These are phyloP conservation scores for Papilio dardanus DNA, from an alignment of 1,140 invertebrate species.

Conservation along the genomic window DNA sequence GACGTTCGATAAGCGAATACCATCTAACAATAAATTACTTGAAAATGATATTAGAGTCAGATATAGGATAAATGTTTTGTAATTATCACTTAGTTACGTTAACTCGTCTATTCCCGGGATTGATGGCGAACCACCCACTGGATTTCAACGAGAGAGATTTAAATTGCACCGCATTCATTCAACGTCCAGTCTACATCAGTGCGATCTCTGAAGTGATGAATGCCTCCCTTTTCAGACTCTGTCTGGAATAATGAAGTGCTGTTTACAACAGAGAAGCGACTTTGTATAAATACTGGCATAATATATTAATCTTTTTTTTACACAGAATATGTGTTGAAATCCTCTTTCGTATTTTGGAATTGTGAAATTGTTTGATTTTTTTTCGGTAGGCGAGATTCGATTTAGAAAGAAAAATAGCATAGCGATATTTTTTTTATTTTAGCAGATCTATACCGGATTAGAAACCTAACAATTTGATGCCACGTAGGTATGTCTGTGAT, in stretches of 20 bases:
- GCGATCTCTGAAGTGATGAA: slow-evolving; percentile 66
- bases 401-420: too few relatives aligned
- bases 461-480: too few relatives aligned
- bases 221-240: slow-evolving; percentile 66
- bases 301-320: neutral
- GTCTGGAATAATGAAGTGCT: slow-evolving; percentile 59
- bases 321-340: neutral
- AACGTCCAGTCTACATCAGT: slow-evolving; percentile 55
- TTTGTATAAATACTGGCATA: neutral
- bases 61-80: slow-evolving; percentile 49
- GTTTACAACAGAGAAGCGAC: slow-evolving; percentile 47
- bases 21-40: neutral
- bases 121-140: slow-evolving; percentile 69
- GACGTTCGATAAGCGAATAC: too few relatives aligned
- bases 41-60: slow-evolving; percentile 8
- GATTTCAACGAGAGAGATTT: slow-evolving; percentile 67
- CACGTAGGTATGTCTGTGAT: too few relatives aligned
- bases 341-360: neutral
- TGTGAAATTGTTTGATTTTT: too few relatives aligned
- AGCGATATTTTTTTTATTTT: too few relatives aligned
- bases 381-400: too few relatives aligned
- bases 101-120: slow-evolving; percentile 54
- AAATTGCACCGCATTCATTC: slow-evolving; percentile 69
- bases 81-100: slow-evolving; percentile 52
- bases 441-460: too few relatives aligned